Conservation (phyloP, 2,797 vertebrate species). For the Adelosebastes latens region DNA sequence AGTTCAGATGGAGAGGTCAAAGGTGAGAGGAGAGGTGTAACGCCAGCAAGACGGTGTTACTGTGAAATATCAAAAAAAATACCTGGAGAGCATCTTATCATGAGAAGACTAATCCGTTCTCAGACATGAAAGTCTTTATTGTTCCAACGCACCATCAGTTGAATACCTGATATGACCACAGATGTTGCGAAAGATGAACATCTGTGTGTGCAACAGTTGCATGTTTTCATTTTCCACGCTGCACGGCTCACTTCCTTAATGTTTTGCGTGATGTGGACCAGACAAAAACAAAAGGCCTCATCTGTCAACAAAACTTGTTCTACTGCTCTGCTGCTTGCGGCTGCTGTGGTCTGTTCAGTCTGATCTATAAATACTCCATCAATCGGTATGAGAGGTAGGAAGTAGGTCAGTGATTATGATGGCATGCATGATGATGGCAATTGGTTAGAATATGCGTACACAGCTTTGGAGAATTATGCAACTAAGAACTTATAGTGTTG, state of each 20-base stretch:
- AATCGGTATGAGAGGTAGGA: neutral
- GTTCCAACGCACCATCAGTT: neutral
- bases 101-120: conserved; percentile 5
- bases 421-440: fast-evolving
- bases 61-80: neutral
- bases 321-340: neutral
- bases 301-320: conserved; percentile 59
- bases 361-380: neutral
- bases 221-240: conserved; percentile 56
- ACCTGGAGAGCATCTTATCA: neutral
- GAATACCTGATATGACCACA: conserved; percentile 20
- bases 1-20: conserved; percentile 27
- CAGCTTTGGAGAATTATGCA: neutral
- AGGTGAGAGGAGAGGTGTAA: conserved; percentile 3
- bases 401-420: neutral
- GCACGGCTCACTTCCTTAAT: conserved; percentile 55
- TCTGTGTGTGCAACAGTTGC: conserved; percentile 46
- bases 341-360: neutral
- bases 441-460: neutral
- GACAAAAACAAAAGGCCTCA: conserved; percentile 66
- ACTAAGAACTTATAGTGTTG: neutral
- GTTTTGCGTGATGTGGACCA: conserved; percentile 63
- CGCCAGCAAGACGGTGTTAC: neutral
- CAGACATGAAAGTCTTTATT: conserved; percentile 18
- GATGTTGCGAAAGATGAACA: conserved; percentile 47